Conservation (phyloP, 2,797 vertebrate genomes). For the Malurus splendens region DNA sequence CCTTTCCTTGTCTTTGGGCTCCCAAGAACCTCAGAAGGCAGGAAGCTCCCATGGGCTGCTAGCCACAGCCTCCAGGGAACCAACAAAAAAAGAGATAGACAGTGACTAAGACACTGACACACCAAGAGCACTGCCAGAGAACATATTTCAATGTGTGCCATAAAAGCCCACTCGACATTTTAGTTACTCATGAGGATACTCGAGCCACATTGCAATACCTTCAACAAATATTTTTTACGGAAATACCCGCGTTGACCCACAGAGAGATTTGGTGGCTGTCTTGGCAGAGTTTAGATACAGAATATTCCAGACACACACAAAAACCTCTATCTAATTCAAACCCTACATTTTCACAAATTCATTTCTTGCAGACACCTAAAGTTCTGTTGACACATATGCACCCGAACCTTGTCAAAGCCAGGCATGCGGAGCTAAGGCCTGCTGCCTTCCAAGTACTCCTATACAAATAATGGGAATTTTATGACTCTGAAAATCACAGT, state of each 20-base stretch:
- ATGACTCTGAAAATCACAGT: background rate
- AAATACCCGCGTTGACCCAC: background rate
- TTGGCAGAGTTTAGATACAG: background rate
- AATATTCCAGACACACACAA: background rate
- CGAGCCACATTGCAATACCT: background rate
- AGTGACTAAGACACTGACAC: background rate
- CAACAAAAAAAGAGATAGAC: background rate
- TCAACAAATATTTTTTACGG: too few species aligned
- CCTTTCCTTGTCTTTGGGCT: background rate
- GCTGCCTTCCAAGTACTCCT: background rate
- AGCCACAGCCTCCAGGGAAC: fast-evolving
- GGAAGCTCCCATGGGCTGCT: background rate
- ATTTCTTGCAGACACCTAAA: background rate
- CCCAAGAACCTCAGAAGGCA: background rate
- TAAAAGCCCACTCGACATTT: background rate
- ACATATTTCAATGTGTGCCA: background rate
- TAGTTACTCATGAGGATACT: background rate
- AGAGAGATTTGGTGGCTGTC: background rate
- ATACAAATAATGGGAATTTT: too few species aligned
- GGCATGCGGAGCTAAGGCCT: background rate
- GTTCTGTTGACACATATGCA: background rate
- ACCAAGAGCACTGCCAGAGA: background rate
- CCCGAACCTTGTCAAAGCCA: background rate
- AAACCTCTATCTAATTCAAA: background rate
- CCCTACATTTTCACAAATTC: background rate